Percentiles rank a stretch among this genome's conserved stretches.
Conservation (phyloP, 92 coral and sea anemone genomes). For the Nematostella vectensis region DNA sequence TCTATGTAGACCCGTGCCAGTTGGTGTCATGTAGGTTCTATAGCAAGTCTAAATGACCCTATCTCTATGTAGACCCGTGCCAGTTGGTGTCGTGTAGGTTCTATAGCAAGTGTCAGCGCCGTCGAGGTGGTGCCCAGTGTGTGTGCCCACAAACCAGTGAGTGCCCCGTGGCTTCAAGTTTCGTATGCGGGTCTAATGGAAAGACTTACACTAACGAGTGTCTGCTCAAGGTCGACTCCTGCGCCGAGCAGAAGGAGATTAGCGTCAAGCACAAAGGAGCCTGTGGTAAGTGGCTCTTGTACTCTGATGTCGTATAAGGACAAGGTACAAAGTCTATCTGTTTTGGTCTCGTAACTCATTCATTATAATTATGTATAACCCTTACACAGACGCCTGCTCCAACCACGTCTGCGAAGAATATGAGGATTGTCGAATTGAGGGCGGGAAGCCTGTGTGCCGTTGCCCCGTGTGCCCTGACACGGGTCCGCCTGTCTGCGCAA, state of each 20-base stretch:
- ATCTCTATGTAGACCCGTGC: too few relatives aligned
- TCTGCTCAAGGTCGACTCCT: slow-evolving; percentile 55
- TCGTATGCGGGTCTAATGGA: slow-evolving; percentile 78
- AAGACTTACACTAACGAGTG: slow-evolving; percentile 65
- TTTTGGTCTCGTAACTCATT: too few relatives aligned
- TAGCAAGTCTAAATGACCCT: too few relatives aligned
- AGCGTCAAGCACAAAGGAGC: slow-evolving; percentile 41
- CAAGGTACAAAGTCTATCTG: too few relatives aligned
- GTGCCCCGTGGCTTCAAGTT: slow-evolving; percentile 41
- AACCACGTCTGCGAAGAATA: slow-evolving; percentile 39
- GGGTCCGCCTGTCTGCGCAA: slow-evolving; percentile 66
- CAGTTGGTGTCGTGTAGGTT: slow-evolving; percentile 44
- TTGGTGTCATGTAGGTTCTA: too few relatives aligned
- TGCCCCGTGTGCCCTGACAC: slow-evolving; percentile 62
- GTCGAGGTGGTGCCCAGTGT: slow-evolving; percentile 52
- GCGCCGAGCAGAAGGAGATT: slow-evolving; percentile 30
- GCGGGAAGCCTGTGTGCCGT: slow-evolving; percentile 60
- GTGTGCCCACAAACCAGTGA: slow-evolving; percentile 45
- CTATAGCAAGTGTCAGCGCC: slow-evolving; percentile 58
- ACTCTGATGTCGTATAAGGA: neutral
- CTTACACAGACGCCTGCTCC: slow-evolving; percentile 51
- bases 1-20: too few relatives aligned
- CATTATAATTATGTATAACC: too few relatives aligned
- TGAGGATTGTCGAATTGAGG: slow-evolving; percentile 52
- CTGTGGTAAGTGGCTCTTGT: slow-evolving; percentile 51